phyloP scores from a whole-genome alignment of 2,797 vertebrate species.

The Taeniopygia guttata region DNA sequence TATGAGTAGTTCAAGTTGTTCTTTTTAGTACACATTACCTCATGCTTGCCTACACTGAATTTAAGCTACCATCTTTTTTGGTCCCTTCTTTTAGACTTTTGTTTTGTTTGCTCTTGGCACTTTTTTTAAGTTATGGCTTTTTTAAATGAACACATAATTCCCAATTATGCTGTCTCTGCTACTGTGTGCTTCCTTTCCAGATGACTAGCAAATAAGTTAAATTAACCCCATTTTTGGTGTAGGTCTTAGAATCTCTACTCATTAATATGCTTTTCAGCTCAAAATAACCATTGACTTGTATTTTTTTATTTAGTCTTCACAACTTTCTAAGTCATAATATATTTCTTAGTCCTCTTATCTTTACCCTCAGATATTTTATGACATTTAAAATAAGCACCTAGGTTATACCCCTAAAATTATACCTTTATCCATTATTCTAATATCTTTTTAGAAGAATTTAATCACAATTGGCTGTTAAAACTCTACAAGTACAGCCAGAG shows the following conservation, averaged over 20 bases:
- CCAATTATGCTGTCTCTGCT: not conserved
- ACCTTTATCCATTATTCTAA: not conserved
- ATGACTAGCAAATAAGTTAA: not conserved
- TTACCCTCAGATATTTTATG: not conserved
- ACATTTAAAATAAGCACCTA: not conserved
- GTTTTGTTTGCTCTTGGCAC: not conserved
- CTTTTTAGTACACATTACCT: conserved; percentile 6
- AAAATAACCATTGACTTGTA: not conserved
- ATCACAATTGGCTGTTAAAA: not conserved
- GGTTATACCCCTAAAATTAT: not conserved
- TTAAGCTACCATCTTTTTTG: not conserved
- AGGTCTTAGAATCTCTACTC: not conserved
- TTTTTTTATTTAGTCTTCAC: not conserved
- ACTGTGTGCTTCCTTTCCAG: not conserved
- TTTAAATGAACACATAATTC: not conserved
- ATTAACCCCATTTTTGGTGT: not conserved
- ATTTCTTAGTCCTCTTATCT: not conserved
- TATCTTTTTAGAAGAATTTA: not conserved
- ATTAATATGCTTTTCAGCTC: not conserved
- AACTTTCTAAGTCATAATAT: not conserved
- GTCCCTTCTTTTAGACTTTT: not conserved
- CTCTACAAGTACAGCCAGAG: not conserved
- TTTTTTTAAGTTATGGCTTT: not conserved
- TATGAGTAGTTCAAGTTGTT: not conserved
- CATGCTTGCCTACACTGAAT: not conserved